A percentile compares a stretch with the other conserved stretches of the same genome.
Conservation (phyloP, 2,888 invertebrate species). For the Apotomis capreana region DNA sequence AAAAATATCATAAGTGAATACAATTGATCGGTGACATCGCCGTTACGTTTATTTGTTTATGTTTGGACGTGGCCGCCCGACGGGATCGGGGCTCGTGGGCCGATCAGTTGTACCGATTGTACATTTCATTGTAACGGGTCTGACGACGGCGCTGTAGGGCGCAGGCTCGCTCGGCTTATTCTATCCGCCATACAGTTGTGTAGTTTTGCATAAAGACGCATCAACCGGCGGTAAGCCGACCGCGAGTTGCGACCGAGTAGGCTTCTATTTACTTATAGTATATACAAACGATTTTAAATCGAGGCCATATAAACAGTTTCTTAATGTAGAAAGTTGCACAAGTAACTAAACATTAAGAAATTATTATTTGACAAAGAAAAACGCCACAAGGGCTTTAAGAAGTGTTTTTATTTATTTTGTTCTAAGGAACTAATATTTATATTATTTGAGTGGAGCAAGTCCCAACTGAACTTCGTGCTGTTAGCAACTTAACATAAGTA, state of each 20-base stretch:
- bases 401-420: conserved; percentile 80
- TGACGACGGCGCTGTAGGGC: conserved; percentile 43
- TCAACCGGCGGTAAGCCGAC: conserved; percentile 41
- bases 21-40: conserved; percentile 60
- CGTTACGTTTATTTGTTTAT: conserved; percentile 27
- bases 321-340: conserved; percentile 74
- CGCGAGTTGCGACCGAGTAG: conserved; percentile 28
- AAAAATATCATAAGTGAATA: conserved; percentile 56
- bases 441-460: conserved; percentile 68
- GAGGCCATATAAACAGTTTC: conserved; percentile 79
- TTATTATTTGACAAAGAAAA: conserved; percentile 60
- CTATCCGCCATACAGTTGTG: conserved; percentile 41
- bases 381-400: conserved; percentile 76
- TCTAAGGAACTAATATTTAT: conserved; percentile 80
- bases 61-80: conserved; percentile 30
- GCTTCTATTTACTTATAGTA: conserved; percentile 46
- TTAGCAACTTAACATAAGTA: conserved; percentile 75
- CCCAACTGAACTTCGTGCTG: conserved; percentile 75
- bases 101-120: conserved; percentile 71
- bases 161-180: conserved; percentile 28
- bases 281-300: conserved; percentile 73
- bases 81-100: conserved; percentile 52
- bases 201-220: conserved; percentile 48
- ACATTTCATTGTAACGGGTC: conserved; percentile 82
- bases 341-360: conserved; percentile 77